These are phyloP conservation scores for Rhyacichthys aspro DNA, from an alignment of 2,797 vertebrate genomes.

Conservation along the genomic window DNA sequence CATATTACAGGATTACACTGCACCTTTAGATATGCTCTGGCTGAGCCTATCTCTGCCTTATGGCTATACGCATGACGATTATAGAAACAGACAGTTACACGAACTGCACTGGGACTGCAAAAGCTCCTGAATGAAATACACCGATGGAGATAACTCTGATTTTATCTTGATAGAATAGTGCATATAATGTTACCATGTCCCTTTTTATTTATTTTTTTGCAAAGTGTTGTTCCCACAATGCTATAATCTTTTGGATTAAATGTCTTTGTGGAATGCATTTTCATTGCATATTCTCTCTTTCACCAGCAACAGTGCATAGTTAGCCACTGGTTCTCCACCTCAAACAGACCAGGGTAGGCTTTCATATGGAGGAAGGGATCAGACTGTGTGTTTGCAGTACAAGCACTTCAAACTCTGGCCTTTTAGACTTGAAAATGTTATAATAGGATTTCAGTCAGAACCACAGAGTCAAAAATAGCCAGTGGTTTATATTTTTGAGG, in stretches of 20 bases:
- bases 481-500: not conserved
- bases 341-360: not conserved
- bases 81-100: constrained; percentile 66
- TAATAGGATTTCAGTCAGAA: too few species aligned
- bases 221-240: not conserved
- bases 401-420: not conserved
- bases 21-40: constrained; percentile 76
- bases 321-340: not conserved
- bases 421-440: too few species aligned
- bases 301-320: not conserved
- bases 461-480: not conserved
- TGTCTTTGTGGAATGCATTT: not conserved
- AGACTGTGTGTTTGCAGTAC: not conserved
- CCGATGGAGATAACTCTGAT: constrained; percentile 44
- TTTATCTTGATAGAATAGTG: constrained; percentile 41
- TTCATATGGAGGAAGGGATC: not conserved
- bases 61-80: constrained; percentile 62
- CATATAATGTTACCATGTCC: not conserved
- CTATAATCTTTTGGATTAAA: not conserved
- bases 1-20: constrained; percentile 85
- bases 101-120: constrained; percentile 34
- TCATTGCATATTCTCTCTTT: not conserved
- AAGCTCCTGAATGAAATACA: constrained; percentile 36
- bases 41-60: constrained; percentile 67
- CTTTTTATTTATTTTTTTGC: not conserved